Base-by-base conservation (phyloP, 2,888 invertebrate species). In the Leptinotarsa haldemani region DNA sequence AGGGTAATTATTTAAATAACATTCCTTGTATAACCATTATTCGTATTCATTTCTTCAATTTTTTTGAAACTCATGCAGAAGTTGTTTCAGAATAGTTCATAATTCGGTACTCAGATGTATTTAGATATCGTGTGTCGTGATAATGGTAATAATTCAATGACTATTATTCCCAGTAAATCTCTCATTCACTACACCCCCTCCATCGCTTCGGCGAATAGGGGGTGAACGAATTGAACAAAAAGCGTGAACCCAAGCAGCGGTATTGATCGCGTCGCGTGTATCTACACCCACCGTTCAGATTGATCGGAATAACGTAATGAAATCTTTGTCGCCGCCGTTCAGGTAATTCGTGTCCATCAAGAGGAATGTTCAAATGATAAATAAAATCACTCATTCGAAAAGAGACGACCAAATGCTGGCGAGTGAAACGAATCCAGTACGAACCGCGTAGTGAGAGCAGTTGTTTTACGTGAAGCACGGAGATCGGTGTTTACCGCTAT, bases 291-390 rank as follows among this genome's bases (percentile, higher is more conserved):
- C 61, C 12, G 25, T 16, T 30, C 40, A 40, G 40, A 61, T 61
- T 61, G 61, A 61, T 61, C 61, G 61, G 30, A 61, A 73, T 66
- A 69, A 58, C 69, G 56, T 58, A 69, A 69, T 69, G 69, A 65
- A 73, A 73, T 73, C 65, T 69, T 69, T 66, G 73, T 69, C 18
- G 58, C 47, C 73, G 56, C 52, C 65, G 73, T 40, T 61, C 73
- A 69, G 69, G 73, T 69, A 69, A 65, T 66, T 22, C 65, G 50
- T 73, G 65, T 65, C 16, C 68, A 47, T 30, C 46, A 18, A n/a
- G n/a, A 61, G 69, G 25, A 73, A 73, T 73, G 73, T 65, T 73
- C 30, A 69, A 72, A 73, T 73, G 69, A 67, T 46, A 69, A 18
- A n/a, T 30, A 61, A 61, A 65, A 52, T 20, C 50, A 58, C 65